A percentile compares a stretch with the other conserved stretches of the same genome.
These are phyloP conservation scores for Diabrotica undecimpunctata DNA, from an alignment of 1,140 invertebrate genomes.

Conservation along the genomic window DNA sequence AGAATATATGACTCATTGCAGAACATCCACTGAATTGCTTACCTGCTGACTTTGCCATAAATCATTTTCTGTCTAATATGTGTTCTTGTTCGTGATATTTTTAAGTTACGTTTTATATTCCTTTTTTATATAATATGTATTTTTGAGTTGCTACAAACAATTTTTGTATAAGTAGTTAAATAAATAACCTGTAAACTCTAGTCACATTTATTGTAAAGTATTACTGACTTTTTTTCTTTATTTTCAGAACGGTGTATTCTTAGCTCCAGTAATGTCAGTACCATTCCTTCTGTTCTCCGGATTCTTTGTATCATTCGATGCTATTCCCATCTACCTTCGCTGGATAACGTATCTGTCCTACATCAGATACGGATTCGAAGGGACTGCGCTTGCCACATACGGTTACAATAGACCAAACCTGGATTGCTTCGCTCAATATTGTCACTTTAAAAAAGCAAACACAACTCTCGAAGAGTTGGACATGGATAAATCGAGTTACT, in stretches of 20 bases:
- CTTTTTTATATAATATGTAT: too few species aligned
- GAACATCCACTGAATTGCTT: too few species aligned
- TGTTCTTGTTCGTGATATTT: too few species aligned
- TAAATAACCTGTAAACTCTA: too few species aligned
- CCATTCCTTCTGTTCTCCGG: conserved; percentile 92
- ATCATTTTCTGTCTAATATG: too few species aligned
- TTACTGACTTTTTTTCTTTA: conserved; percentile 8
- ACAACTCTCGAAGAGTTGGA: conserved; percentile 91
- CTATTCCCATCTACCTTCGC: conserved; percentile 89
- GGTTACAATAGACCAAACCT: conserved; percentile 77
- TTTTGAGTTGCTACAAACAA: too few species aligned
- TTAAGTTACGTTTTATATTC: too few species aligned
- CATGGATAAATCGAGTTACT: conserved; percentile 73
- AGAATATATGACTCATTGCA: too few species aligned
- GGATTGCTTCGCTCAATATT: conserved; percentile 74
- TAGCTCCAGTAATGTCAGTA: conserved; percentile 93
- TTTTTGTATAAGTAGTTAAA: too few species aligned
- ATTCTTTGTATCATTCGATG: conserved; percentile 96
- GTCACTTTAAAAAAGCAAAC: conserved; percentile 83
- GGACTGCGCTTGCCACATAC: conserved; percentile 90
- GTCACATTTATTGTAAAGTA: too few species aligned
- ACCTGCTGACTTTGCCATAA: too few species aligned
- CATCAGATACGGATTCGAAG: conserved; percentile 93
- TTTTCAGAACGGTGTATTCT: conserved; percentile 86
- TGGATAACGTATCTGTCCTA: conserved; percentile 97